Percentiles rank a stretch among this genome's conserved stretches.
These are phyloP conservation scores for Lepetodrilus schrolli DNA, from an alignment of 2,888 invertebrate species.

Conservation along the genomic window DNA sequence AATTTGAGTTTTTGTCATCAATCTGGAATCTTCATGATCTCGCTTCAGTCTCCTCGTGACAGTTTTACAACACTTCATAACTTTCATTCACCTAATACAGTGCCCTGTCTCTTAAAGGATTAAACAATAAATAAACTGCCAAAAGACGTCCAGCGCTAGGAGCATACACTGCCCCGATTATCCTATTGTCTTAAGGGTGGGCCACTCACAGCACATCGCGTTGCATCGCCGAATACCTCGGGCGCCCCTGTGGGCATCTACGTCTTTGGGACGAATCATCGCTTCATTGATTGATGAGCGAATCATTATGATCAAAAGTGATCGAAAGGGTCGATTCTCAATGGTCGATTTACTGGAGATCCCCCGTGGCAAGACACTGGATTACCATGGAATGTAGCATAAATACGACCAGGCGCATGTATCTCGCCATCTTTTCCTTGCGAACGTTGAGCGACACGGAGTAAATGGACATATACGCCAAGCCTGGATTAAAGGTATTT, in stretches of 20 bases:
- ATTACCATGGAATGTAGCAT: background rate
- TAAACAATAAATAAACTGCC: background rate
- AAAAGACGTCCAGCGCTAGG: background rate
- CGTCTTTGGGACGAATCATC: background rate
- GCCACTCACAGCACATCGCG: background rate
- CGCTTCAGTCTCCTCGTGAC: no score
- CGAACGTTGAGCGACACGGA: background rate
- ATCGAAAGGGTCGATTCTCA: constrained; percentile 16
- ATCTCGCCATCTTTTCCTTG: background rate
- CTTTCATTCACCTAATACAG: background rate
- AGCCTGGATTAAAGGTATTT: background rate
- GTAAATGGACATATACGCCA: background rate
- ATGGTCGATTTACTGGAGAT: background rate
- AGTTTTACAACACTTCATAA: background rate
- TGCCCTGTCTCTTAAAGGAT: background rate
- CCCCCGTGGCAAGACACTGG: background rate
- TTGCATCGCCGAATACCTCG: background rate
- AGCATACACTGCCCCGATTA: background rate
- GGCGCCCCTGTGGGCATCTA: background rate
- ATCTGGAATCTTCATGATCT: no score
- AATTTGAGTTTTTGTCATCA: no score
- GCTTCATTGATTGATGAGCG: constrained; percentile 6
- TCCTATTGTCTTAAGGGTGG: background rate
- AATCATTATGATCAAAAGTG: constrained; percentile 22
- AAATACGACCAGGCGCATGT: background rate